These are phyloP conservation scores for Tyrannus savana DNA, from an alignment of 2,113 vertebrate species.

Conservation along the genomic window DNA sequence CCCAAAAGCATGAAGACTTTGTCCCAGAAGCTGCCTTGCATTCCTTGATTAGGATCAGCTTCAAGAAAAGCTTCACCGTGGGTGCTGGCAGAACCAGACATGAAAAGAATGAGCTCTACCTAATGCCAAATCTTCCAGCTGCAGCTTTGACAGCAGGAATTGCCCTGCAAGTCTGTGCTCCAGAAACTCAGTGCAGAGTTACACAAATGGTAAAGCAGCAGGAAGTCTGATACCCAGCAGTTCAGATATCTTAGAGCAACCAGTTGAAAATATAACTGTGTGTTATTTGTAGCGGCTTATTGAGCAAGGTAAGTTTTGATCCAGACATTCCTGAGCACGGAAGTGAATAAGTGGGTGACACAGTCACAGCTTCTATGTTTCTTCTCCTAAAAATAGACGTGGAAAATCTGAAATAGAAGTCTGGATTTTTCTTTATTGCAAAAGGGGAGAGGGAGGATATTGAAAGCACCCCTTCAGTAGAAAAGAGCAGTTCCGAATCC, in stretches of 20 bases:
- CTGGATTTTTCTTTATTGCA: background rate
- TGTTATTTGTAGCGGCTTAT: background rate
- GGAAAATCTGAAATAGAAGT: background rate
- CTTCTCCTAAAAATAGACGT: background rate
- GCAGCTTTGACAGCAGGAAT: constrained; percentile 2
- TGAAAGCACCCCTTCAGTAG: background rate
- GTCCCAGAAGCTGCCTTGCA: constrained; percentile 17
- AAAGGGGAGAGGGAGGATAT: background rate
- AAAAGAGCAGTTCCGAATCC: background rate
- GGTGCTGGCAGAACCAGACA: background rate
- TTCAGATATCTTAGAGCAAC: background rate
- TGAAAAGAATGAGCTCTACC: background rate
- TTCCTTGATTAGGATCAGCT: constrained; percentile 25
- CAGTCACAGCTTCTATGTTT: background rate
- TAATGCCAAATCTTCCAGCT: constrained; percentile 15
- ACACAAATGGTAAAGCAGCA: background rate
- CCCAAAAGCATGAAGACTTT: background rate
- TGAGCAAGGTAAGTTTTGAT: background rate
- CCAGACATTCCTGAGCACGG: background rate
- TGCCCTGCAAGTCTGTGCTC: background rate
- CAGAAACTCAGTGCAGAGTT: background rate
- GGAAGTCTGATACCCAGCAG: background rate
- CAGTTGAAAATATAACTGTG: background rate
- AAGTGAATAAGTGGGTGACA: background rate
- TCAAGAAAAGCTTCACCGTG: background rate